Percentiles rank a stretch among this genome's conserved stretches.
Evolutionary conservation across 2,888 invertebrate species (phyloP).

Genomic region (Acanthosepion pharaonis): DNA sequence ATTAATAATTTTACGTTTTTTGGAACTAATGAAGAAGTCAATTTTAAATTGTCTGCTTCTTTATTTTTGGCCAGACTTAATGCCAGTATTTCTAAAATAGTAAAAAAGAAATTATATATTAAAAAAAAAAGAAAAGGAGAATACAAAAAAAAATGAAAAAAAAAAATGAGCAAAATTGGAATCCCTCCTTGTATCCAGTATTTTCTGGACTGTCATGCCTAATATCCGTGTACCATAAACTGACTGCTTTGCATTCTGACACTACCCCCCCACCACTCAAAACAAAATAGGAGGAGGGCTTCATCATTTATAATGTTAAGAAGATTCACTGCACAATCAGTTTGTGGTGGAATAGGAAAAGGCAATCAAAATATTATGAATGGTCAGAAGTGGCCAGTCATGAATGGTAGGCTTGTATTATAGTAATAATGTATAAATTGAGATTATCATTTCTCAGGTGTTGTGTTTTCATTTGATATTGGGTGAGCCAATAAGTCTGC

Average conservation of each 20-base stretch:
- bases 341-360: background rate
- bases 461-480: background rate
- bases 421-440: conserved; percentile 6
- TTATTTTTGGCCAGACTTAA: conserved; percentile 22
- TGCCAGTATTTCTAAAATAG: background rate
- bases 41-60: background rate
- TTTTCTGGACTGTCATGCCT: background rate
- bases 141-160: too few relatives aligned
- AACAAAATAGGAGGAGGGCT: background rate
- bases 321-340: background rate
- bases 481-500: background rate
- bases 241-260: background rate
- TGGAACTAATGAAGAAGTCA: background rate
- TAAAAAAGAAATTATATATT: background rate
- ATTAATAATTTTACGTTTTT: background rate
- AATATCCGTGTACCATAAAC: background rate
- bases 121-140: too few relatives aligned
- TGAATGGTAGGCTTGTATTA: conserved; percentile 1
- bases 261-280: too few relatives aligned
- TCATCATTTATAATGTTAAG: background rate
- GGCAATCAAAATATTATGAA: too few relatives aligned
- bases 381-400: background rate
- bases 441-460: background rate
- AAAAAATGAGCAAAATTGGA: too few relatives aligned
- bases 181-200: too few relatives aligned